Evolutionary conservation across 2,113 vertebrate genomes (phyloP).

Genomic region (Eira barbara): DNA sequence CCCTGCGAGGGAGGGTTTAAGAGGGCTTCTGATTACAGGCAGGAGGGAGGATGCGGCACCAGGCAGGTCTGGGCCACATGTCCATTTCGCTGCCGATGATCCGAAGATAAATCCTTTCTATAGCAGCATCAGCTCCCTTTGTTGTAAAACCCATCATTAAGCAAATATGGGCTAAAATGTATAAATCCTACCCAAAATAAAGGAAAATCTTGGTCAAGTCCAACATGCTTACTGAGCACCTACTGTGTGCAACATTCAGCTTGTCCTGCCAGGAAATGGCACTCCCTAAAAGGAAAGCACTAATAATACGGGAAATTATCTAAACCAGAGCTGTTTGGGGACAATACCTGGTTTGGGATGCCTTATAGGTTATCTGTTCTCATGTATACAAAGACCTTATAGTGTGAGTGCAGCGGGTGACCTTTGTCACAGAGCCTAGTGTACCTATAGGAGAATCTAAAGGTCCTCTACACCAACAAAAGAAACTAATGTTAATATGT

Average conservation of each 20-base stretch:
- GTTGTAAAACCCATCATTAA: constrained; percentile 29
- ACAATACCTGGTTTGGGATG: background rate
- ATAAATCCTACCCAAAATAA: constrained; percentile 15
- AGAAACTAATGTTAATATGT: background rate
- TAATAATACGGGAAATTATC: background rate
- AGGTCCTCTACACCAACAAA: background rate
- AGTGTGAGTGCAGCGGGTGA: background rate
- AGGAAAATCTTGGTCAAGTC: background rate
- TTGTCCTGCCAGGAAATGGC: background rate
- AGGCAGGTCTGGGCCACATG: constrained; percentile 13
- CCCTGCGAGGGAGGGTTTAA: constrained; percentile 42
- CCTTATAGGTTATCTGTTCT: background rate
- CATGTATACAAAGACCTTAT: background rate
- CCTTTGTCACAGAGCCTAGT: background rate
- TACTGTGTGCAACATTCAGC: background rate
- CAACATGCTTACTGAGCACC: background rate
- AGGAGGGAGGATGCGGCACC: constrained; percentile 37
- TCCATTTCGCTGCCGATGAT: constrained; percentile 19
- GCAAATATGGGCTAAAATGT: constrained; percentile 37
- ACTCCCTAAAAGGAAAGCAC: background rate
- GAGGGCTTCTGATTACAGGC: constrained; percentile 65
- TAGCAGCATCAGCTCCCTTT: constrained; percentile 32
- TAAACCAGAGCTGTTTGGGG: background rate
- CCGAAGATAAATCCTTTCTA: constrained; percentile 44
- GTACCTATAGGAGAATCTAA: background rate